Conservation (phyloP, 2,113 vertebrate species). For the Theropithecus gelada region DNA sequence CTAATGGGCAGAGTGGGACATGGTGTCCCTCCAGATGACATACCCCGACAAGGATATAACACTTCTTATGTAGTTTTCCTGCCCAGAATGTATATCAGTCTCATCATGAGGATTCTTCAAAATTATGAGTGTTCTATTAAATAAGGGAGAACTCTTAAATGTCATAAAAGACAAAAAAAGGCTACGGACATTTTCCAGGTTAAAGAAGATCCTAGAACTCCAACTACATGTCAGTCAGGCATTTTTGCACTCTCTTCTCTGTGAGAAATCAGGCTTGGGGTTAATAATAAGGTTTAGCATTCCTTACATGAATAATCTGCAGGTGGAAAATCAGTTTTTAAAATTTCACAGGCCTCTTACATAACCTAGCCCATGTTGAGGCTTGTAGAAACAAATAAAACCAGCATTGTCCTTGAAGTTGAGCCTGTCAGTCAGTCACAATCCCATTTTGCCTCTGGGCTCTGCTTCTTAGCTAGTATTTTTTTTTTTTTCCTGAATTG, state of each 20-base stretch:
- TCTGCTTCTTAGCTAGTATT: background rate
- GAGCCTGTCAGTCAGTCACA: background rate
- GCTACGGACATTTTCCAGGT: background rate
- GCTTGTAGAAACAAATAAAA: constrained; percentile 26
- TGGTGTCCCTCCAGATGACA: background rate
- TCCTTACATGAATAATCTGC: background rate
- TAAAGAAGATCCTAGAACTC: background rate
- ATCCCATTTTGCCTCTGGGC: background rate
- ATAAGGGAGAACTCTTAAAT: background rate
- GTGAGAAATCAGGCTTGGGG: background rate
- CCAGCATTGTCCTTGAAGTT: background rate
- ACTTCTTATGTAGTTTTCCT: background rate
- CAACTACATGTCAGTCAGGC: background rate
- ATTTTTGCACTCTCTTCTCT: too few relatives aligned
- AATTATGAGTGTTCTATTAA: background rate
- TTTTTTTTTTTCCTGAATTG: background rate
- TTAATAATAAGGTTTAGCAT: background rate
- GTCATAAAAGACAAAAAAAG: background rate
- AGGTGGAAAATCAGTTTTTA: background rate
- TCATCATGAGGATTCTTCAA: background rate
- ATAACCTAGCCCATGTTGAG: background rate
- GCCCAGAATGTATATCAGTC: background rate
- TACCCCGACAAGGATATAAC: background rate
- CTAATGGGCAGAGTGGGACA: background rate
- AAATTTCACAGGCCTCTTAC: background rate